Base-by-base conservation (phyloP, 2,888 invertebrate genomes). In the Agriopis aurantiaria region DNA sequence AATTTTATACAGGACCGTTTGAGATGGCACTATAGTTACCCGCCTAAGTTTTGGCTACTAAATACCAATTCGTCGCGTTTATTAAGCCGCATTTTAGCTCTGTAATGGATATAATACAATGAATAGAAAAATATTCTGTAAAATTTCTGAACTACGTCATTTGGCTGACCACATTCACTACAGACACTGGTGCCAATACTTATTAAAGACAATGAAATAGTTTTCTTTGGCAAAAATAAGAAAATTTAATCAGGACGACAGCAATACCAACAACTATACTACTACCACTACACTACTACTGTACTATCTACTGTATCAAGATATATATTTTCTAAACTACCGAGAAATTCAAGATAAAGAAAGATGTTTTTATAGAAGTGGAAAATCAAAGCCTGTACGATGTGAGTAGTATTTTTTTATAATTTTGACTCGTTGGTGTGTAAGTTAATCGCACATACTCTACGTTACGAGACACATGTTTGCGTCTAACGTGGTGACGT, bases 401-500 rank as follows among this genome's bases (percentile, higher is more conserved):
- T 46, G 58, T 58, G n/a, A 46, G 58, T 58, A 58, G 23, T 48
- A 23, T 58, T 46, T 23, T 58, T 45, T 10, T 12, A 46, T 46
- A 12, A 23, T 58, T 11, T 23, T n/a, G 6, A 33, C 23, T 8
- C 3, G 12, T 12, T 46, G 12, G 46, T 3, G 7, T 43, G 56
- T 11, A 23, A 33, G 23, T 46, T 23, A 14, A 23, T 57, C 23
- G 45, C 6, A 23, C 43, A 23, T 9, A 52, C 46, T 57, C 68
- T 57, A 68, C 33, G 56, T 64, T 51, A 45, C 46, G 59, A 69
- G 64, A 51, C 11, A 41, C 41, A n/a, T 11, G 63, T 45, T 45
- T 62, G 49, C 60, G 41, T 52, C 48, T 33, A 58, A 63, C 58
- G 62, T 43, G 61, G 52, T 46, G 61, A 61, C 68, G 65, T 62